Evolutionary conservation across 2,797 vertebrate species (phyloP), one percentile per base, ranked within the genome.

Genomic region (Dendrocincla fuliginosa): DNA sequence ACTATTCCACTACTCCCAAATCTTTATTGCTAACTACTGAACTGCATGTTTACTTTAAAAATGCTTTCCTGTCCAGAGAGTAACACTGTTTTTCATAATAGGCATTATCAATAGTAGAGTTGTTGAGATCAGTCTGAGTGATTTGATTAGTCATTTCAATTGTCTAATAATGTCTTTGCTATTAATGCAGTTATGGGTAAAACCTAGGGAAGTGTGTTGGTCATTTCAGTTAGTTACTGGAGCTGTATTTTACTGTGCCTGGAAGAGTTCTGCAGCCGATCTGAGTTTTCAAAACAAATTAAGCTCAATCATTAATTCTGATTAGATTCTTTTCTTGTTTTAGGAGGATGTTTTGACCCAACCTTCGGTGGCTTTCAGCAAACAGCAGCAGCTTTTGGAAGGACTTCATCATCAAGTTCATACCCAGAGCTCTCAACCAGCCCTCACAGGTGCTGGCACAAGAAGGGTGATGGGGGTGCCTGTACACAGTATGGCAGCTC

Each of bases 401-500:
- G 60, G 73, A 46, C 15, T 71, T 75, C 37, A 17, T 2, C 1
- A 5, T n/a, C 61, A n/a, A 46, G 73, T 53, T 84, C 10, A 1
- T 3, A 10, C 5, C 14, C 27, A 15, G 61, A 39, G 61, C 39
- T 73, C 41, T 39, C 2, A 1, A 14, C 10, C 4, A 12, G 47
- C 49, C 49, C 42, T 64, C 1, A 0, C 2, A 10, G 49, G 16
- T 17, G 28, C 1, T 56, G 55, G 59, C 47, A 46, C 7, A 32
- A 39, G 65, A 30, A 24, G 19, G 37, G 14, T 5, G 24, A 30
- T 4, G 6, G 28, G 47, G 15, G 16, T 33, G 57, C 63, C 42
- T 1, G 0, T 9, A 5, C 13, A 1, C 1, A 0, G 25, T 5
- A 16, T 0, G 42, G 55, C 63, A n/a, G 1, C 47, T 55, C 56